Conservation (phyloP, 2,797 vertebrate genomes). For the Gambelia wislizenii region DNA sequence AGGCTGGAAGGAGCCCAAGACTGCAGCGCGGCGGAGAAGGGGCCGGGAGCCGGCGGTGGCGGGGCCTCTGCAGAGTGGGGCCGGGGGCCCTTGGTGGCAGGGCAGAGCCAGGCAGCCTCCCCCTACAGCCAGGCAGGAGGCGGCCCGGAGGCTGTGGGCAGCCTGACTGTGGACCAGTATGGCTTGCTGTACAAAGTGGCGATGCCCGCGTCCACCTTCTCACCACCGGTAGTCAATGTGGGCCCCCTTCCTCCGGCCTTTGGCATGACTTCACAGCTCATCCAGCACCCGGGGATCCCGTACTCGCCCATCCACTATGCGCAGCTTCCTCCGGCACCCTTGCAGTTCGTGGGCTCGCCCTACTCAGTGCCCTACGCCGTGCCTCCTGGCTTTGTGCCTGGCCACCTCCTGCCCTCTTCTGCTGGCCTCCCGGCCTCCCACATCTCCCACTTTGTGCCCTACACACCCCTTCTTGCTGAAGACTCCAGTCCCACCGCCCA, state of each 20-base stretch:
- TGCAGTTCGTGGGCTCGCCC: constrained; percentile 93
- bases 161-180: constrained; percentile 92
- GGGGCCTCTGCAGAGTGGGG: constrained; percentile 53
- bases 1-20: constrained; percentile 71
- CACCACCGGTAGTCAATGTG: constrained; percentile 87
- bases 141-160: constrained; percentile 81
- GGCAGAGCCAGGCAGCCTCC: constrained; percentile 78
- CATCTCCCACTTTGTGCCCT: constrained; percentile 93
- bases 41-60: constrained; percentile 68
- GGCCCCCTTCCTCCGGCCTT: constrained; percentile 90
- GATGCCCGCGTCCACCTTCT: constrained; percentile 87
- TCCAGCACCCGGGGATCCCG: constrained; percentile 88
- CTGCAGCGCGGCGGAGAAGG: constrained; percentile 84
- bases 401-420: background rate
- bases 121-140: constrained; percentile 80
- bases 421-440: constrained; percentile 86
- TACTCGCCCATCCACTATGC: constrained; percentile 93
- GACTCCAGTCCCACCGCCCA: constrained; percentile 89
- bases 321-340: constrained; percentile 91
- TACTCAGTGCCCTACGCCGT: constrained; percentile 93
- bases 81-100: constrained; percentile 71
- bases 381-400: constrained; percentile 81
- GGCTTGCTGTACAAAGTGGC: constrained; percentile 98
- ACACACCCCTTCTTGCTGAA: constrained; percentile 91
- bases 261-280: constrained; percentile 88